phyloP scores from a whole-genome alignment of 2,113 vertebrate genomes.

The Dolichallabes microphthalmus region DNA sequence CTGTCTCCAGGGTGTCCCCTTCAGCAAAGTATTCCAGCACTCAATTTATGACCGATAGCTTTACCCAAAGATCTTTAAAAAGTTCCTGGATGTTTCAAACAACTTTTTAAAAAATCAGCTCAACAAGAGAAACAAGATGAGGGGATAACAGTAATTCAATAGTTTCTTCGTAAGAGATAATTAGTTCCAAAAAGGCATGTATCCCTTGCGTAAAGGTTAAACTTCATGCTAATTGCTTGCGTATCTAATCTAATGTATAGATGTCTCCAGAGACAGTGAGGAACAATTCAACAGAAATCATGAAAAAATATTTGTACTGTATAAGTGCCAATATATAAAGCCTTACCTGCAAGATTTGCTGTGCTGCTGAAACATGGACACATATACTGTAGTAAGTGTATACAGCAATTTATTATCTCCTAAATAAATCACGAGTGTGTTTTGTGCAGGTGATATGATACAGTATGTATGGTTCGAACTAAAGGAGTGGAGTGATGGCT shows the following conservation, averaged over 20 bases:
- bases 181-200: constrained; percentile 2
- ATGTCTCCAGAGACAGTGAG: constrained; percentile 5
- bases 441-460: background rate
- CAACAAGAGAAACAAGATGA: background rate
- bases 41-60: constrained; percentile 5
- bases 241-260: background rate
- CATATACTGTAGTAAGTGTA: background rate
- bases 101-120: constrained; percentile 13
- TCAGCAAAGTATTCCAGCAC: background rate
- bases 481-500: background rate
- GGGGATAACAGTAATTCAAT: background rate
- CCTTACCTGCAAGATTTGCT: background rate
- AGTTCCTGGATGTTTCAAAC: background rate
- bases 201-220: background rate
- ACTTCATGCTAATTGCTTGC: constrained; percentile 28
- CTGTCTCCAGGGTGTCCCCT: constrained; percentile 28
- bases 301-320: background rate
- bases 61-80: background rate
- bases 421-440: background rate
- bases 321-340: background rate
- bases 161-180: constrained; percentile 5
- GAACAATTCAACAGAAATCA: background rate
- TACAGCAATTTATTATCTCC: background rate
- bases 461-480: background rate
- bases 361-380: background rate